Percentiles rank a stretch among this genome's conserved stretches.
Evolutionary conservation across 2,888 invertebrate genomes (phyloP).

Genomic region (Calliopum simillimum): DNA sequence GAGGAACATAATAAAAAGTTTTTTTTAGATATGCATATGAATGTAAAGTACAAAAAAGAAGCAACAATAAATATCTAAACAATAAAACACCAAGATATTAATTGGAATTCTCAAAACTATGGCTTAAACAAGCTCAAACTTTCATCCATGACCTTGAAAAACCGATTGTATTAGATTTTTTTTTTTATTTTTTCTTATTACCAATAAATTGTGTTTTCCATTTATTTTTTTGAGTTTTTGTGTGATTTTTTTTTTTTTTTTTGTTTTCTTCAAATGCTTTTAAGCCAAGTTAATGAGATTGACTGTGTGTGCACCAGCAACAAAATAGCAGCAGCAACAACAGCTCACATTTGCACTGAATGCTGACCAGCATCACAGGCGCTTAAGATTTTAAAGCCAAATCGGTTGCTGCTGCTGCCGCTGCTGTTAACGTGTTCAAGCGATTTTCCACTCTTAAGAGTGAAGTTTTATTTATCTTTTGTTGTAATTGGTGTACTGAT

Average conservation of each 20-base stretch:
- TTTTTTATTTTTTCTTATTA: slow-evolving; percentile 4
- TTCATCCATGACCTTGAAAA: slow-evolving; percentile 63
- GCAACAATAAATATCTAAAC: not conserved
- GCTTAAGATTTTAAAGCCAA: too few relatives aligned
- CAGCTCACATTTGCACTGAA: not conserved
- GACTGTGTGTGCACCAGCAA: not conserved
- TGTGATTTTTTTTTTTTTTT: slow-evolving; percentile 17
- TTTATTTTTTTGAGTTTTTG: slow-evolving; percentile 1
- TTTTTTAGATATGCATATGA: not conserved
- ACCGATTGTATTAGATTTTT: slow-evolving; percentile 36
- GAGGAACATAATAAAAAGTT: too few relatives aligned
- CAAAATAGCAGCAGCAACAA: too few relatives aligned
- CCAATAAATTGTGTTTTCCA: slow-evolving; percentile 6
- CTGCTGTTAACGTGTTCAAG: too few relatives aligned
- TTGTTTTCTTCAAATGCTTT: slow-evolving; percentile 4
- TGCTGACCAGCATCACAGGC: not conserved
- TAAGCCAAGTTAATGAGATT: not conserved
- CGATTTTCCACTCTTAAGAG: not conserved
- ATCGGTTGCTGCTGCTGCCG: too few relatives aligned
- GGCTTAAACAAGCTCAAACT: slow-evolving; percentile 45
- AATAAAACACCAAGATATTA: not conserved
- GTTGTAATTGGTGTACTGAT: not conserved
- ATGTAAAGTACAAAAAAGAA: not conserved
- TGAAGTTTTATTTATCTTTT: not conserved
- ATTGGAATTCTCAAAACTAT: slow-evolving; percentile 16